These are phyloP conservation scores for Suncus etruscus DNA, from an alignment of 2,113 vertebrate species.

Conservation along the genomic window DNA sequence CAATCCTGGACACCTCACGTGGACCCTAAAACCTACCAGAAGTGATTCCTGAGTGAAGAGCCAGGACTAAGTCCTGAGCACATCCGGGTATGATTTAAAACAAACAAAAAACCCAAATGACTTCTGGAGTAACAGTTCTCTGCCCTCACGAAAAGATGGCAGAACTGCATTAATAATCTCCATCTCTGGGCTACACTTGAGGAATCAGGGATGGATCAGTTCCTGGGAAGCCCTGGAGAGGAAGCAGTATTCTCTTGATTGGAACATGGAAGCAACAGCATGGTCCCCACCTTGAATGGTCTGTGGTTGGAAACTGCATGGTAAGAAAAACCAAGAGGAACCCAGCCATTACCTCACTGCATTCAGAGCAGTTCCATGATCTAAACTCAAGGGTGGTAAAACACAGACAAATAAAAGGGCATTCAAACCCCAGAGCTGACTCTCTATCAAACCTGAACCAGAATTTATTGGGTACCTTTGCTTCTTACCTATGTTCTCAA, in stretches of 20 bases:
- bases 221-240: background rate
- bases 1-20: no score
- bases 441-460: conserved; percentile 4
- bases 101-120: background rate
- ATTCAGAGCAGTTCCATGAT: background rate
- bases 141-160: background rate
- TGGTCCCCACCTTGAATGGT: background rate
- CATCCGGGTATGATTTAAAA: no score
- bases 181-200: background rate
- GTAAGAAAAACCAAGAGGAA: background rate
- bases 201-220: background rate
- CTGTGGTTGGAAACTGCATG: conserved; percentile 10
- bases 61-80: no score
- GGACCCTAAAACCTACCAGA: no score
- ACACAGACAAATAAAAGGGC: background rate
- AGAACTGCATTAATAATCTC: conserved; percentile 18
- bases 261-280: background rate
- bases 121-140: background rate
- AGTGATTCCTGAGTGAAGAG: background rate
- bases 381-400: background rate
- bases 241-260: background rate
- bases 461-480: background rate
- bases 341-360: background rate
- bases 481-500: background rate
- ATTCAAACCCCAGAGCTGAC: background rate